These are phyloP conservation scores for Chrysolina haemoptera DNA, from an alignment of 2,888 invertebrate genomes.

Conservation along the genomic window DNA sequence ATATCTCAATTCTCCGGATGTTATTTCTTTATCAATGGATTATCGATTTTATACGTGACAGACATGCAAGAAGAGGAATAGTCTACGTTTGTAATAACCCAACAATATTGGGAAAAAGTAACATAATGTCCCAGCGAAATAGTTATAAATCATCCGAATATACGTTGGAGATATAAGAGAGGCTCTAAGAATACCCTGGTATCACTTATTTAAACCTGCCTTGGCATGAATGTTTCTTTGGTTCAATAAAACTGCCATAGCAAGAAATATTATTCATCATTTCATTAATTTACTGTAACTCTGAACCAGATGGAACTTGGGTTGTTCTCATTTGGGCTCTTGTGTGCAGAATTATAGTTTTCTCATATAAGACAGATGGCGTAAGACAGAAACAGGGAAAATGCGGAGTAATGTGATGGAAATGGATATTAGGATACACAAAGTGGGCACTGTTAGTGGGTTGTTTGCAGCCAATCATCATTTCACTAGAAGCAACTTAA, in stretches of 20 bases:
- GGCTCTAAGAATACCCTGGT: not conserved
- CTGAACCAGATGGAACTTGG: not conserved
- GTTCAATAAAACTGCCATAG: not conserved
- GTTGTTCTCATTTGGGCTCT: not conserved
- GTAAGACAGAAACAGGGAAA: no score
- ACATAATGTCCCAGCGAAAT: not conserved
- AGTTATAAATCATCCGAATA: slow-evolving; percentile 12
- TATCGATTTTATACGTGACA: not conserved
- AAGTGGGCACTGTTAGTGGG: no score
- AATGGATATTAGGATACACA: no score
- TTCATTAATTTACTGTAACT: not conserved
- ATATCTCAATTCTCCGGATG: not conserved
- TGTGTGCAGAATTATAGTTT: not conserved
- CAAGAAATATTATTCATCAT: not conserved
- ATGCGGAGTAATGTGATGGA: no score
- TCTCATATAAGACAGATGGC: no score
- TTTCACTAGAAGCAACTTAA: no score
- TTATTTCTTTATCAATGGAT: not conserved
- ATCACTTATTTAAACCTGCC: slow-evolving; percentile 14
- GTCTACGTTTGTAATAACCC: not conserved
- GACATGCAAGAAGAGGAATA: not conserved
- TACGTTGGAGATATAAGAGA: not conserved
- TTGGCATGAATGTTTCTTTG: slow-evolving; percentile 4
- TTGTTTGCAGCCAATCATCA: no score
- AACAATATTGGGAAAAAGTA: not conserved